Evolutionary conservation across 1,140 invertebrate species (phyloP).

Genomic region (Drosophila navojoa): DNA sequence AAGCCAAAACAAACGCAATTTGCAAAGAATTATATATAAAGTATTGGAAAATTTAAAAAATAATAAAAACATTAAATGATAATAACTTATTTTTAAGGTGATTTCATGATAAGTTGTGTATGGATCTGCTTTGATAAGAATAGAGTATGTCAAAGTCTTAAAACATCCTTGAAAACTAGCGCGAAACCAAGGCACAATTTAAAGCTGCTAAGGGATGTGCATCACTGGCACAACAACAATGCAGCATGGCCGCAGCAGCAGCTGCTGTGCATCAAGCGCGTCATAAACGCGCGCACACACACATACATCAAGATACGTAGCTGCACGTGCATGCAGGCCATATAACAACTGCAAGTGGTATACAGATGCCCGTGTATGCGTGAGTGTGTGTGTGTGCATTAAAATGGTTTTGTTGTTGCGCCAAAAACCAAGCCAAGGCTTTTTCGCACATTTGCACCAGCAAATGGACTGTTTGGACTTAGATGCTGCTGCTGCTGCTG

Average conservation of each 20-base stretch:
- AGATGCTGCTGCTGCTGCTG: constrained; percentile 35
- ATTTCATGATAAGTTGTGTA: neutral
- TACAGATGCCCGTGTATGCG: constrained; percentile 23
- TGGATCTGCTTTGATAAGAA: neutral
- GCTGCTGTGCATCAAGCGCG: constrained; percentile 67
- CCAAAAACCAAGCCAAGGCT: constrained; percentile 81
- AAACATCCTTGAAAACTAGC: constrained; percentile 36
- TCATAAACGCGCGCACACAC: constrained; percentile 53
- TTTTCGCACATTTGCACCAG: constrained; percentile 74
- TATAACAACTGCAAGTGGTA: constrained; percentile 11
- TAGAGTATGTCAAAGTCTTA: neutral
- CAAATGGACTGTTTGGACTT: constrained; percentile 62
- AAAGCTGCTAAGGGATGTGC: constrained; percentile 32
- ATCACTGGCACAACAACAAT: constrained; percentile 34
- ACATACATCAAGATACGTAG: constrained; percentile 20
- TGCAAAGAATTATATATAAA: neutral
- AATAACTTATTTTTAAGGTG: neutral
- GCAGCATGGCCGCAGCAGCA: constrained; percentile 18
- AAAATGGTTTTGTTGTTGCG: constrained; percentile 72
- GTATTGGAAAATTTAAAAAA: no score
- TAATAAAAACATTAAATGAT: no score
- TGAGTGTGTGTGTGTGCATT: constrained; percentile 27
- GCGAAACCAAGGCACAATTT: constrained; percentile 27
- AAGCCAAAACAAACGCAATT: constrained; percentile 4
- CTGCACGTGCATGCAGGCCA: constrained; percentile 25